Conservation (phyloP, 2,888 invertebrate species). For the Mesorhabditis spiculigera region DNA sequence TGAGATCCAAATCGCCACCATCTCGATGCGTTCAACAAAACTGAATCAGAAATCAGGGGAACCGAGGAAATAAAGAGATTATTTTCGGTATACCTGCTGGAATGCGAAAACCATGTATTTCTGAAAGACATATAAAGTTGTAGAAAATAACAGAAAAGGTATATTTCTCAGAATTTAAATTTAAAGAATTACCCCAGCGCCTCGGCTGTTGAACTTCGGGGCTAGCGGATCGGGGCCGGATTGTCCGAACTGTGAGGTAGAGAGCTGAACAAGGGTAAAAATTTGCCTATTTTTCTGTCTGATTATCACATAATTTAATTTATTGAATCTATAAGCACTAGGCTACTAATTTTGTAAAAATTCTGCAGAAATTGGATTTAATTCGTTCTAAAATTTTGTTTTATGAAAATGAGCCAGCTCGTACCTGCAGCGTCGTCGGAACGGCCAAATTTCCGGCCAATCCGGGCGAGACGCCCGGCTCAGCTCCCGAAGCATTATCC, state of each 20-base stretch:
- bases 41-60: too few species aligned
- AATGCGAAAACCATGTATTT: neutral
- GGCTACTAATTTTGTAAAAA: too few species aligned
- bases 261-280: too few species aligned
- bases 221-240: neutral
- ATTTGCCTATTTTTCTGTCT: too few species aligned
- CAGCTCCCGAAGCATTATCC: slow-evolving; percentile 2
- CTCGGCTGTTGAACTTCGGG: neutral
- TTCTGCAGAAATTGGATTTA: neutral
- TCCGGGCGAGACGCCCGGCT: neutral
- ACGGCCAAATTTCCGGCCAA: slow-evolving; percentile 5
- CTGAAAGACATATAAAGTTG: neutral
- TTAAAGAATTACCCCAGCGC: neutral
- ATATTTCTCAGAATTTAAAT: neutral
- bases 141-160: neutral
- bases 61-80: too few species aligned
- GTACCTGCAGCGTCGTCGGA: slow-evolving; percentile 3
- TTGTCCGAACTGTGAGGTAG: neutral
- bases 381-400: neutral
- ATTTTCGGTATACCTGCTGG: neutral
- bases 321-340: too few species aligned
- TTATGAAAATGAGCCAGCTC: neutral
- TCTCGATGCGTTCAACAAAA: too few species aligned
- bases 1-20: too few species aligned
- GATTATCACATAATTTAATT: too few species aligned